These are phyloP conservation scores for Aplidium turbinatum DNA, from an alignment of 23 tunicate species.

Conservation along the genomic window DNA sequence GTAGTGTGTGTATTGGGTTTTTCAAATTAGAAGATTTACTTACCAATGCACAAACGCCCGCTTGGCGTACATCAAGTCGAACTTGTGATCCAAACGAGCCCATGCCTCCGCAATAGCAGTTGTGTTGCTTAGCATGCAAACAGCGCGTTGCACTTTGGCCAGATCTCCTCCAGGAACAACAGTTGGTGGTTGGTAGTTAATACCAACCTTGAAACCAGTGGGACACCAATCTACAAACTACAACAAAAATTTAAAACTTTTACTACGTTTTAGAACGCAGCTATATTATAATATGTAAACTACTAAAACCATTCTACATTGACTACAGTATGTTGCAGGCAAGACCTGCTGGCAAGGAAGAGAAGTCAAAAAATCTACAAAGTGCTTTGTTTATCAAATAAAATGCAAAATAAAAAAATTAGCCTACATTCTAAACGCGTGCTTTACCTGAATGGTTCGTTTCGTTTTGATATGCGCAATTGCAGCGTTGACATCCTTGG, in stretches of 20 bases:
- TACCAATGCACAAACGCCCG: slow-evolving; percentile 94
- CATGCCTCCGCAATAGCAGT: slow-evolving; percentile 94
- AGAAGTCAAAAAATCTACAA: no score
- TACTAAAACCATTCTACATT: no score
- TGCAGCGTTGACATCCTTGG: slow-evolving; percentile 90
- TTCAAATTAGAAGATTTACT: slow-evolving; percentile 24
- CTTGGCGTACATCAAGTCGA: slow-evolving; percentile 93
- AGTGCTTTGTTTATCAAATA: neutral
- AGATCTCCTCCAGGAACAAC: slow-evolving; percentile 94
- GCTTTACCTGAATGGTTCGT: slow-evolving; percentile 66
- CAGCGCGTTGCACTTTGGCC: slow-evolving; percentile 92
- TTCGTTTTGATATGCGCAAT: slow-evolving; percentile 80
- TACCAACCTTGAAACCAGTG: slow-evolving; percentile 89
- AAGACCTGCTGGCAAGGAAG: no score
- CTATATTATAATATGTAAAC: no score
- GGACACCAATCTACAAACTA: slow-evolving; percentile 97
- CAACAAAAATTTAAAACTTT: neutral
- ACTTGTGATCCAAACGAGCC: slow-evolving; percentile 92
- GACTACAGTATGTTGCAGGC: no score
- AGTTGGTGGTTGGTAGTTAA: slow-evolving; percentile 86
- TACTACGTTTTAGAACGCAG: no score
- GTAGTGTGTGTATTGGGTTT: no score
- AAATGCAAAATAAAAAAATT: neutral
- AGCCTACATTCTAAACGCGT: neutral
- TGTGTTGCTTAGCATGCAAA: slow-evolving; percentile 89